Evolutionary conservation across 2,888 invertebrate genomes (phyloP).

Genomic region (Drosophila meridiana): DNA sequence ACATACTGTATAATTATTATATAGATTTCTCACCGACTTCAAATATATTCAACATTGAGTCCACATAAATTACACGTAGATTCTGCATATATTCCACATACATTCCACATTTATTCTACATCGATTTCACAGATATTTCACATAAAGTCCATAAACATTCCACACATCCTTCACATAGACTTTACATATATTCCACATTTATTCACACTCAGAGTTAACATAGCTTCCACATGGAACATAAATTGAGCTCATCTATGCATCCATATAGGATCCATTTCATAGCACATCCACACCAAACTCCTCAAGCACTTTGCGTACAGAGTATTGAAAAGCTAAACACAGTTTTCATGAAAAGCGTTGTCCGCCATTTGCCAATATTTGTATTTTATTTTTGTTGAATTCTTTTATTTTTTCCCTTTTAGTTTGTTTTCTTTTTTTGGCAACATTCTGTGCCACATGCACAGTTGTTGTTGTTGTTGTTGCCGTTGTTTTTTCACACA

Average conservation of each 20-base stretch:
- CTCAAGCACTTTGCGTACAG: background rate
- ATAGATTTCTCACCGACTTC: too few relatives aligned
- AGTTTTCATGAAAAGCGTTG: slow-evolving; percentile 13
- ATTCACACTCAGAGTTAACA: background rate
- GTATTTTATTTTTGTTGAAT: slow-evolving; percentile 4
- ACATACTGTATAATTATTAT: too few relatives aligned
- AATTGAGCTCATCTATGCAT: background rate
- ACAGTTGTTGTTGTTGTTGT: slow-evolving; percentile 3
- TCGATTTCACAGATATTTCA: too few relatives aligned
- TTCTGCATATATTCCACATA: background rate
- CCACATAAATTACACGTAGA: background rate
- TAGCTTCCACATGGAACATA: background rate
- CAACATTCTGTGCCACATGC: slow-evolving; percentile 17
- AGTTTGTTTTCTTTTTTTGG: slow-evolving; percentile 1
- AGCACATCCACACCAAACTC: background rate
- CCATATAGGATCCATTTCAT: background rate
- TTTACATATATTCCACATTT: background rate
- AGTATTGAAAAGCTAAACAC: slow-evolving; percentile 1
- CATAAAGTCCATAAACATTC: too few relatives aligned
- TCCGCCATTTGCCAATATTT: slow-evolving; percentile 4
- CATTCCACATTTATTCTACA: background rate
- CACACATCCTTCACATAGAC: background rate
- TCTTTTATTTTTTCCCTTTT: slow-evolving; percentile 1
- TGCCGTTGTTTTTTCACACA: slow-evolving; percentile 8
- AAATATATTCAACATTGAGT: background rate